Percentiles rank a stretch among this genome's conserved stretches.
phyloP scores from a whole-genome alignment of 2,797 vertebrate species.

The Luscinia luscinia region DNA sequence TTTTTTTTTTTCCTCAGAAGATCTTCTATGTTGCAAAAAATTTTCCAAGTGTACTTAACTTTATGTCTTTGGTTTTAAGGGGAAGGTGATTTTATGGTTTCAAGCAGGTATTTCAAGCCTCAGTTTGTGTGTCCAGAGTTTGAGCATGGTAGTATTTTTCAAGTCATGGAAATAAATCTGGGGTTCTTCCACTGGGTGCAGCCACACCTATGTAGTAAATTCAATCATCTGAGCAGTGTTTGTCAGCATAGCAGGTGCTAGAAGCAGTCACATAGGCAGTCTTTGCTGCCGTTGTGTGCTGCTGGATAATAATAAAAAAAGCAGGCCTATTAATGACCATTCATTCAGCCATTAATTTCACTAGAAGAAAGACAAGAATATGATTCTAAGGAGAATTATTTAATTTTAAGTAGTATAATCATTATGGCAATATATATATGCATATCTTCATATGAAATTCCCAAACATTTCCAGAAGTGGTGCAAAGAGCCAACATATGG shows the following conservation, averaged over 20 bases:
- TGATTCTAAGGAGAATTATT: neutral
- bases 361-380: neutral
- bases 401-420: neutral
- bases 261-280: neutral
- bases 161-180: neutral
- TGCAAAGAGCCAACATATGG: neutral
- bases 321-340: neutral
- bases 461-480: neutral
- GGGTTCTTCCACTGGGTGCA: neutral
- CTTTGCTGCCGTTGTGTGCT: neutral
- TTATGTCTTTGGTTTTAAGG: constrained; percentile 10
- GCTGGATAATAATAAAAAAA: neutral
- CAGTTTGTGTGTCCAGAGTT: neutral
- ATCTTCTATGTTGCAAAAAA: neutral
- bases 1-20: neutral
- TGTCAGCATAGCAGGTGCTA: neutral
- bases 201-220: neutral
- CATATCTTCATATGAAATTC: neutral
- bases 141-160: neutral
- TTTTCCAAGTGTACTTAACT: constrained; percentile 15
- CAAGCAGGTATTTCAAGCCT: neutral
- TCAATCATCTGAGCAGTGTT: neutral
- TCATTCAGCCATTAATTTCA: neutral
- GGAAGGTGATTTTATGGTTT: neutral
- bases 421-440: neutral